Evolutionary conservation across 2,113 vertebrate genomes (phyloP), one percentile per base, ranked within the genome.

Genomic region (Chionodraco myersi): DNA sequence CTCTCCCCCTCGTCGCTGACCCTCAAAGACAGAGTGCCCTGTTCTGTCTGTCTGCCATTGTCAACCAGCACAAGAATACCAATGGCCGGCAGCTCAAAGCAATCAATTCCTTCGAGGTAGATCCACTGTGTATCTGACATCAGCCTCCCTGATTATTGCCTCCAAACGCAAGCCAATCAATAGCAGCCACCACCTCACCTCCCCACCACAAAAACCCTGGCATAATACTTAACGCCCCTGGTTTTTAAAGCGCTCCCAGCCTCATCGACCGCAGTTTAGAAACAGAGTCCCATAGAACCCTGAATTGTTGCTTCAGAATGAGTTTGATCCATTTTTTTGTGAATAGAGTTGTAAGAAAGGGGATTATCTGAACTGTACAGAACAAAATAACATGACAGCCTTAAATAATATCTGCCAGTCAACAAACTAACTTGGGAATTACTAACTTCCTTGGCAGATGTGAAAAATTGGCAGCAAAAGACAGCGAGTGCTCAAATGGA

Each of bases 81-180:
- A 91, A 92, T 90, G 83, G 77, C 87, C 53, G 13, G 68, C 68
- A 58, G 79, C 83, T 88, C 80, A 75, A 83, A 86, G 73, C 90
- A 86, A 92, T 92, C 88, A 86, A 92, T 92, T 79, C 85, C 78
- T 85, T 66, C 1, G 58, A 88, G 88, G 81, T 88, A 86, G 88
- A 92, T 87, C 84, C 81, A 86, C 80, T 88, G 77, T 91, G 83
- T 82, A 82, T 69, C 75, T 84, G 86, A 91, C 89, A 92, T 86
- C 86, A 86, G 75, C 85, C 84, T 87, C 83, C 74, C 84, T 88
- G 89, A 92, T 92, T 90, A 89, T 89, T 85, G 84, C 91, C 86
- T 88, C 88, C 66, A 61, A 88, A 88, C 26, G 57, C 85, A 74
- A 79, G 68, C 56, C 59, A 13, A 86, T 91, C 91, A 9, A 91